A percentile compares a stretch with the other conserved stretches of the same genome.
phyloP scores from a whole-genome alignment of 2,888 invertebrate species.

The Teleiodes luculella region DNA sequence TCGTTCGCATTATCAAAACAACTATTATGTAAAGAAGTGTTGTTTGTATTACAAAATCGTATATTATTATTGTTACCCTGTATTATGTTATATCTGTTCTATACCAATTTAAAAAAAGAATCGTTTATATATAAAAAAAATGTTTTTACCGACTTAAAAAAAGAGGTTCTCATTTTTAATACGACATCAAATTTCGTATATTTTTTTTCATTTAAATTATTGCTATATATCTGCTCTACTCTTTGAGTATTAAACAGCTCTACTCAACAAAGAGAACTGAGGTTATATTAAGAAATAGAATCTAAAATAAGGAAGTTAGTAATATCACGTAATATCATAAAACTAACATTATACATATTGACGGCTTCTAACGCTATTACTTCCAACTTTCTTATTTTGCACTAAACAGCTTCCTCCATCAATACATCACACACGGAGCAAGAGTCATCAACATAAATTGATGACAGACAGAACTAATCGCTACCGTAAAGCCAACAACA shows the following conservation, averaged over 20 bases:
- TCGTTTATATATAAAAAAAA: too few relatives aligned
- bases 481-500: background rate
- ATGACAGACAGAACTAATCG: background rate
- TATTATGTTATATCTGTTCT: too few relatives aligned
- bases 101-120: too few relatives aligned
- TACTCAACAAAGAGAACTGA: too few relatives aligned
- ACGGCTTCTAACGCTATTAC: background rate
- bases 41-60: background rate
- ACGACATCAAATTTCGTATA: too few relatives aligned
- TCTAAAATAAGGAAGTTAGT: background rate
- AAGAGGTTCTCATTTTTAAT: too few relatives aligned
- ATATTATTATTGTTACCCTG: background rate
- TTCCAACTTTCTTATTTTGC: background rate
- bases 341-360: background rate
- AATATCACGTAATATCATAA: background rate
- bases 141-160: too few relatives aligned
- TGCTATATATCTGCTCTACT: too few relatives aligned
- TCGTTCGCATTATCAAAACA: background rate
- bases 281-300: background rate
- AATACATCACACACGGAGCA: background rate
- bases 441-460: background rate
- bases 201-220: too few relatives aligned
- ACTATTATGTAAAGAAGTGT: background rate
- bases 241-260: too few relatives aligned
- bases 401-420: background rate